These are phyloP conservation scores for Malurus splendens DNA, from an alignment of 2,797 vertebrate species.

Conservation along the genomic window DNA sequence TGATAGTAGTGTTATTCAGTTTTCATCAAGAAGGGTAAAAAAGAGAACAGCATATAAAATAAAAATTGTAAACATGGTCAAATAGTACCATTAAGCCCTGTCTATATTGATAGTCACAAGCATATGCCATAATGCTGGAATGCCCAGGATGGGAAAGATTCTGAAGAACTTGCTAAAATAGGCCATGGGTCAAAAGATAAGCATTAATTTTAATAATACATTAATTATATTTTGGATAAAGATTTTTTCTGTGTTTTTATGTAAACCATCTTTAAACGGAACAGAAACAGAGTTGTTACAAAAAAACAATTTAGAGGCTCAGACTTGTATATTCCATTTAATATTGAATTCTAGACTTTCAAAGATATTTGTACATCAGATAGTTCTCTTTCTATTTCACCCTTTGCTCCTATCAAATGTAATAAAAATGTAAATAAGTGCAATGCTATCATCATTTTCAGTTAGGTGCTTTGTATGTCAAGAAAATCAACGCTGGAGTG, in stretches of 20 bases:
- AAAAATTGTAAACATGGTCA: not conserved
- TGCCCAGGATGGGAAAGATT: not conserved
- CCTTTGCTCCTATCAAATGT: conserved; percentile 11
- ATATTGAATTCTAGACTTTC: conserved; percentile 9
- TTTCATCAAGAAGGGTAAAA: not conserved
- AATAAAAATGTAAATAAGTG: conserved; percentile 59
- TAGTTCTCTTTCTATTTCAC: conserved; percentile 1
- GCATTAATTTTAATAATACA: not conserved
- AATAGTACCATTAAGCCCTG: not conserved
- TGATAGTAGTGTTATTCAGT: not conserved
- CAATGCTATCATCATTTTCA: not conserved
- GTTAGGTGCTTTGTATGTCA: conserved; percentile 14
- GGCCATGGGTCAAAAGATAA: not conserved
- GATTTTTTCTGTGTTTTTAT: not conserved
- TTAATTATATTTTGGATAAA: not conserved
- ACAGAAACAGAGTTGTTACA: not conserved
- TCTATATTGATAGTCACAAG: not conserved
- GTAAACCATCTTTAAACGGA: not conserved
- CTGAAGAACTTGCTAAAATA: not conserved
- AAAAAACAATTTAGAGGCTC: not conserved
- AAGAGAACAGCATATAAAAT: not conserved
- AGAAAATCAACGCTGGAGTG: conserved; percentile 20
- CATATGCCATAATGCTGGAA: not conserved
- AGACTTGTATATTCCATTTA: not conserved
- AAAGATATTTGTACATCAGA: not conserved